These are phyloP conservation scores for Echeneis naucrates DNA, from an alignment of 2,797 vertebrate species.

Conservation along the genomic window DNA sequence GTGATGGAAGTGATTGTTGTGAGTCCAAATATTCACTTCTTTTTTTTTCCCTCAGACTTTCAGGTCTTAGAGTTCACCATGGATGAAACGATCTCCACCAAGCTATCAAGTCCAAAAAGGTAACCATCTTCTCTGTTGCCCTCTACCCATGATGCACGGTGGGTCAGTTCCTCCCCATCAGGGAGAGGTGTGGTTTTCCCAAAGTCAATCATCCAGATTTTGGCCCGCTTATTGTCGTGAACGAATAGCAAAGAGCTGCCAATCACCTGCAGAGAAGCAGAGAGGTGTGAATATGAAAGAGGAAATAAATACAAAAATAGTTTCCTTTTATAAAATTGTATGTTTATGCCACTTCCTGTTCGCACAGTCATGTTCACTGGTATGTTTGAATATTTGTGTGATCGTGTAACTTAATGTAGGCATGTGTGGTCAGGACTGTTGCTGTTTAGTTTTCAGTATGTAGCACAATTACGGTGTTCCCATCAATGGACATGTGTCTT, in stretches of 20 bases:
- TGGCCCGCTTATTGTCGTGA: constrained; percentile 93
- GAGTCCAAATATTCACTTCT: constrained; percentile 50
- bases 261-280: constrained; percentile 88
- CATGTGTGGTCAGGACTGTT: constrained; percentile 24
- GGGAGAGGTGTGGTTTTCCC: constrained; percentile 96
- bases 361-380: neutral
- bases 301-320: neutral
- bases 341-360: constrained; percentile 64
- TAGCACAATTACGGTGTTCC: neutral
- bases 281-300: constrained; percentile 11
- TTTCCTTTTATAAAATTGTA: neutral
- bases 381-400: neutral
- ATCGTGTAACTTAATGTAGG: constrained; percentile 15
- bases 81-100: constrained; percentile 91
- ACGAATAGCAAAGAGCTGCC: constrained; percentile 98
- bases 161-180: constrained; percentile 90
- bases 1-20: constrained; percentile 37
- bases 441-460: constrained; percentile 32
- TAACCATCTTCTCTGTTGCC: constrained; percentile 98
- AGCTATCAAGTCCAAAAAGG: constrained; percentile 93
- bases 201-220: constrained; percentile 99
- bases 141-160: constrained; percentile 90
- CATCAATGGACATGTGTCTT: neutral
- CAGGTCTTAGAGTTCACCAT: constrained; percentile 82
- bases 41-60: constrained; percentile 39